Percentiles rank a stretch among this genome's conserved stretches.
Conservation (phyloP, 2,113 vertebrate species). For the Isurus oxyrinchus region DNA sequence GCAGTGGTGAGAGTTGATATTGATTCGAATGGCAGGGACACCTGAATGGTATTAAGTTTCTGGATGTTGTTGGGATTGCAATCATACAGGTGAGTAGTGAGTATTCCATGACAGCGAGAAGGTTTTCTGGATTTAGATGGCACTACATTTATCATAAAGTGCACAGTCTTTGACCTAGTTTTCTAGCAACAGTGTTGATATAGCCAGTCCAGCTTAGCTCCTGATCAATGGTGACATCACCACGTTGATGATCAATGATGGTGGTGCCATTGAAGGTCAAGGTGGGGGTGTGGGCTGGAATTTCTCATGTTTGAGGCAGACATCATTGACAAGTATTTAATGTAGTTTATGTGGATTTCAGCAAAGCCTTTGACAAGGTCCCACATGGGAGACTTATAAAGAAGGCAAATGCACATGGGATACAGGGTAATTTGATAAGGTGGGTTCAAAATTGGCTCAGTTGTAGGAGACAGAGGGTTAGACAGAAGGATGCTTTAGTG, state of each 20-base stretch:
- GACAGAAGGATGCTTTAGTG: too few relatives aligned
- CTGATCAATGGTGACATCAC: not conserved
- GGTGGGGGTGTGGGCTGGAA: not conserved
- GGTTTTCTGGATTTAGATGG: too few relatives aligned
- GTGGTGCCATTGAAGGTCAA: not conserved
- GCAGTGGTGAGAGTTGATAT: not conserved
- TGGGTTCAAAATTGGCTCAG: too few relatives aligned
- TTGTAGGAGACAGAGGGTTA: too few relatives aligned
- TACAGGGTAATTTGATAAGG: too few relatives aligned
- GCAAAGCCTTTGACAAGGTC: too few relatives aligned
- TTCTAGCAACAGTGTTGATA: not conserved
- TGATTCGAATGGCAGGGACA: not conserved
- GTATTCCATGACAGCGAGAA: too few relatives aligned
- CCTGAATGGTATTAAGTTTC: not conserved
- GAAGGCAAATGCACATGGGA: too few relatives aligned
- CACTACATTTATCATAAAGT: not conserved
- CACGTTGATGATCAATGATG: not conserved
- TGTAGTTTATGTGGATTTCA: too few relatives aligned
- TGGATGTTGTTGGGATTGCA: not conserved
- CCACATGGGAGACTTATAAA: too few relatives aligned
- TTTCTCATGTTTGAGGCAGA: not conserved
- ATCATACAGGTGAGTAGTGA: too few relatives aligned
- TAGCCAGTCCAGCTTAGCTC: not conserved
- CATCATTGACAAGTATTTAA: not conserved
- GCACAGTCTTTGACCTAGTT: not conserved